Percentiles rank a stretch among this genome's conserved stretches.
phyloP scores from a whole-genome alignment of 2,113 vertebrate genomes.

The Mola mola region DNA sequence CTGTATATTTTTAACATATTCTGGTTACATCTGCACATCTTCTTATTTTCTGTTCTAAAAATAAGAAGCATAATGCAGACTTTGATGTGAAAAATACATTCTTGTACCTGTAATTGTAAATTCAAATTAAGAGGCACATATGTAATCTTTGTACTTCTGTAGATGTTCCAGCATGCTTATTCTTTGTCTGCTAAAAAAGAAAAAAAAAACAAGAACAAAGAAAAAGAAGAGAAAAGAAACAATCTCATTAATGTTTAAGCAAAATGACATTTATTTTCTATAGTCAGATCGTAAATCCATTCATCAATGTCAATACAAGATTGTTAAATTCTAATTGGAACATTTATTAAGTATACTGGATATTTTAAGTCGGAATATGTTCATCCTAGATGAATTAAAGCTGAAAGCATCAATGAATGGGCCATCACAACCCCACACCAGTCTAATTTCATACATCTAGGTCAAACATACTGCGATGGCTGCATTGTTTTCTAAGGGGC shows the following conservation, averaged over 20 bases:
- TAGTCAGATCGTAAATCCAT: background rate
- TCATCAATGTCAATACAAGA: background rate
- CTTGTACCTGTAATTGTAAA: too few species aligned
- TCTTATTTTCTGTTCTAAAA: background rate
- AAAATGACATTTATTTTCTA: conserved; percentile 28
- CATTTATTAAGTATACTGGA: background rate
- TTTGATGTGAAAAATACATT: conserved; percentile 15
- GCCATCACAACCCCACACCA: too few species aligned
- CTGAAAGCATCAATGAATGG: too few species aligned
- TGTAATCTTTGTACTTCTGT: too few species aligned
- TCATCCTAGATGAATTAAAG: too few species aligned
- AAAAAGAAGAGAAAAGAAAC: background rate
- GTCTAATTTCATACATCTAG: too few species aligned
- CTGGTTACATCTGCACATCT: background rate
- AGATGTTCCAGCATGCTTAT: too few species aligned
- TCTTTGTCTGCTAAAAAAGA: background rate
- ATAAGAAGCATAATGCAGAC: conserved; percentile 2
- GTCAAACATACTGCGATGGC: too few species aligned
- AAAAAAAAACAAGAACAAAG: background rate
- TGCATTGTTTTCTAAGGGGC: too few species aligned
- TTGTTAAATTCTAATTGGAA: background rate
- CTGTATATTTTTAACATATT: conserved; percentile 15
- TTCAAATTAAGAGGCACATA: too few species aligned
- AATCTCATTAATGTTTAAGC: background rate
- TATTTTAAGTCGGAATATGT: too few species aligned